Evolutionary conservation across 2,888 invertebrate genomes (phyloP).

Genomic region (Caenorhabditis wallacei): DNA sequence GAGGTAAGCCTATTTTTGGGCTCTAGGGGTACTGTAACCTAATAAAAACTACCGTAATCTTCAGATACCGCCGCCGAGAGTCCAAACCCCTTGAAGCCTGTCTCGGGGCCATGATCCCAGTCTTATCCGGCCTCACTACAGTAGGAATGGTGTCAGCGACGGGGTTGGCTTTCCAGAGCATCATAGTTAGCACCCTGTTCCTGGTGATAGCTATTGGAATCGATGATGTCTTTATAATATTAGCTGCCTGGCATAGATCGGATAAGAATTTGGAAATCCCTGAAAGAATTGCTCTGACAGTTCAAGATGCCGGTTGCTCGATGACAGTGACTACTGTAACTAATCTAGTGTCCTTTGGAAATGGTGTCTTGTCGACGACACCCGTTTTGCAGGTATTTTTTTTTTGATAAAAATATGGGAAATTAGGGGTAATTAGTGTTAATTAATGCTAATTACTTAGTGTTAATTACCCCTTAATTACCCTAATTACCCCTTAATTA

Average conservation of each 20-base stretch:
- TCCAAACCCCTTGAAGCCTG: conserved; percentile 75
- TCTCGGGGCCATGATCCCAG: conserved; percentile 74
- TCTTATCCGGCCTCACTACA: conserved; percentile 73
- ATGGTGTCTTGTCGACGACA: conserved; percentile 76
- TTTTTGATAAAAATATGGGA: too few species aligned
- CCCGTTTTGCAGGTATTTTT: conserved; percentile 74
- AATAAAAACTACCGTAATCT: too few species aligned
- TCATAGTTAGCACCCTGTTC: conserved; percentile 75
- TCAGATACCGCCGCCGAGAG: conserved; percentile 64
- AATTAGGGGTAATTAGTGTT: too few species aligned
- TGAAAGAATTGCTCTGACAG: conserved; percentile 66
- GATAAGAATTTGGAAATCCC: conserved; percentile 65
- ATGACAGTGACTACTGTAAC: conserved; percentile 79
- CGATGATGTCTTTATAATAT: conserved; percentile 77
- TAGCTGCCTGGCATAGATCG: conserved; percentile 75
- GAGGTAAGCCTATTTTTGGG: conserved; percentile 56
- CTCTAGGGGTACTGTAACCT: too few species aligned
- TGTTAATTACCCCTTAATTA: too few species aligned
- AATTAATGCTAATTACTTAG: too few species aligned
- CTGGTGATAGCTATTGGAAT: conserved; percentile 75
- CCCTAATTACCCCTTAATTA: too few species aligned
- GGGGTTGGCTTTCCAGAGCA: conserved; percentile 76
- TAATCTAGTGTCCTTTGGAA: conserved; percentile 77
- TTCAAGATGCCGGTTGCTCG: conserved; percentile 76
- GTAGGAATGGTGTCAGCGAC: conserved; percentile 75